Conservation (phyloP, 2,888 invertebrate species). For the Pyrrhia umbra region DNA sequence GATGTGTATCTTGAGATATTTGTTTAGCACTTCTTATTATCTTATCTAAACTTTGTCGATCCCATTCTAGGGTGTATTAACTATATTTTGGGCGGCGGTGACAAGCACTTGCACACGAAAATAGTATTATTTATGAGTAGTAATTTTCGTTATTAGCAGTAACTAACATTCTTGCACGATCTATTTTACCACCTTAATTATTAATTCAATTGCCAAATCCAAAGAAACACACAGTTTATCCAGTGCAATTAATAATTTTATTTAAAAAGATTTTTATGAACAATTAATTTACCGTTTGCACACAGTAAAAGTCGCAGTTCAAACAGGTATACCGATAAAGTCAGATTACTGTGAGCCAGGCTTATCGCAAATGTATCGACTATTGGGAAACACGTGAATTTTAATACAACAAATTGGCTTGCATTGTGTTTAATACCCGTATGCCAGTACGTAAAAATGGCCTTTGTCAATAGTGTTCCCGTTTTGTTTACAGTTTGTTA, state of each 20-base stretch:
- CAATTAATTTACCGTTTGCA: conserved; percentile 44
- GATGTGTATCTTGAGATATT: too few relatives aligned
- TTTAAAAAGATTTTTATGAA: conserved; percentile 18
- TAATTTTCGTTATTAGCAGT: too few relatives aligned
- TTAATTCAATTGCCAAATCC: too few relatives aligned
- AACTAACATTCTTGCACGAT: too few relatives aligned
- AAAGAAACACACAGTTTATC: background rate
- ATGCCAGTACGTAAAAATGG: conserved; percentile 51
- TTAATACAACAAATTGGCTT: conserved; percentile 66
- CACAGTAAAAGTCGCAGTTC: conserved; percentile 52
- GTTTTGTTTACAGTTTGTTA: conserved; percentile 25
- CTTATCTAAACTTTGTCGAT: too few relatives aligned
- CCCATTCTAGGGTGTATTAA: too few relatives aligned
- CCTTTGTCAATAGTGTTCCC: conserved; percentile 30
- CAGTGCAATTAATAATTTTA: background rate
- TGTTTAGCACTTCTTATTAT: too few relatives aligned
- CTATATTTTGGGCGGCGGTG: too few relatives aligned
- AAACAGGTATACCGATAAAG: conserved; percentile 71
- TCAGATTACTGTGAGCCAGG: conserved; percentile 72
- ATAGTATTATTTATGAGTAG: too few relatives aligned
- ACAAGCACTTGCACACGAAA: too few relatives aligned
- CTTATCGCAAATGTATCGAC: conserved; percentile 74
- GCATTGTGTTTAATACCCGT: conserved; percentile 50
- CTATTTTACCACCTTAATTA: too few relatives aligned
- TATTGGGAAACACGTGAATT: conserved; percentile 67